Conservation (phyloP, 2,113 vertebrate species). For the Microcebus tavaratra region DNA sequence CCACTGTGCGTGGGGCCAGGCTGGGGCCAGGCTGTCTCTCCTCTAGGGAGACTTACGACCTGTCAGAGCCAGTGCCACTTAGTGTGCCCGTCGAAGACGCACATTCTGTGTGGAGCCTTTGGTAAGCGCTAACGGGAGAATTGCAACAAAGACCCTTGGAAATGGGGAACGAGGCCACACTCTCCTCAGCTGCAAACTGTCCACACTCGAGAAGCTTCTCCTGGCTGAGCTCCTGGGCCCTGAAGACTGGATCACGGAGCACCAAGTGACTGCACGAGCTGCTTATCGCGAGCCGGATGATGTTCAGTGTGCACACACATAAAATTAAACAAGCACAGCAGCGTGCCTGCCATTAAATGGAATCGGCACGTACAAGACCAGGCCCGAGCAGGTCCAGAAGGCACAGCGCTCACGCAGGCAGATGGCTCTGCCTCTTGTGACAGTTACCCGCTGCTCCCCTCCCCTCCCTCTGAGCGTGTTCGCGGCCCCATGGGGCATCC, state of each 20-base stretch:
- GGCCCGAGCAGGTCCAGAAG: neutral
- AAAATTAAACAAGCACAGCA: neutral
- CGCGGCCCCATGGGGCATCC: neutral
- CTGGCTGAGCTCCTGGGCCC: neutral
- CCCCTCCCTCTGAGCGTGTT: accelerated
- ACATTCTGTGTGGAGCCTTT: neutral
- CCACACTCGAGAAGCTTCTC: neutral
- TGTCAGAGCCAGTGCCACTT: neutral
- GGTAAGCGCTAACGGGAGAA: too few species aligned
- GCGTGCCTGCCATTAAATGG: neutral
- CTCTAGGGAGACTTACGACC: neutral
- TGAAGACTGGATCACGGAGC: accelerated
- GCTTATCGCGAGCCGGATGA: neutral
- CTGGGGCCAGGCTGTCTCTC: neutral
- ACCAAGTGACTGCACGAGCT: accelerated
- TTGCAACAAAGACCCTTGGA: too few species aligned
- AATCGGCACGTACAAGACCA: accelerated
- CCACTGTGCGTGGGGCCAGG: neutral
- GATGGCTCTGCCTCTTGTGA: neutral
- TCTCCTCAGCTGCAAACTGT: too few species aligned
- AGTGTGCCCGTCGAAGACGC: neutral
- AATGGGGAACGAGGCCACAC: accelerated
- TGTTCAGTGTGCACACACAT: neutral
- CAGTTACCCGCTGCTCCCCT: neutral
- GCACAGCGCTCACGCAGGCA: neutral